Conservation (phyloP, 2,113 vertebrate genomes). For the Chlorodrepanis virens region DNA sequence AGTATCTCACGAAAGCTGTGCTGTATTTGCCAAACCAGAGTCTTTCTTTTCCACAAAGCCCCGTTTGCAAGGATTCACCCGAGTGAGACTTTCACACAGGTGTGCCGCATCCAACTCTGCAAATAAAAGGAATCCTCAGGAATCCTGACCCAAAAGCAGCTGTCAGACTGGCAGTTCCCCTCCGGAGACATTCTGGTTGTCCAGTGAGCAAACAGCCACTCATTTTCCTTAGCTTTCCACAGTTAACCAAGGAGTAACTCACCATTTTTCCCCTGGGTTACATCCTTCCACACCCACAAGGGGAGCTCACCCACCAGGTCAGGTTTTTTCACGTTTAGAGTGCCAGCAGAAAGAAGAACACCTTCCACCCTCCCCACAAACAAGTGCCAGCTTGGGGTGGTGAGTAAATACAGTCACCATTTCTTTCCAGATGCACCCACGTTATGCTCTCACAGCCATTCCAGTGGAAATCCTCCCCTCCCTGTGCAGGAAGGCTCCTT, state of each 20-base stretch:
- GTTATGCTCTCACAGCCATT: background rate
- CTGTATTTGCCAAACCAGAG: background rate
- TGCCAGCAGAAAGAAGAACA: background rate
- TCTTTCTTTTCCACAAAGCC: background rate
- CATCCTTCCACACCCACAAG: background rate
- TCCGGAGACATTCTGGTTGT: background rate
- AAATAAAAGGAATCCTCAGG: background rate
- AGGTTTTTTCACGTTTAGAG: rapidly evolving
- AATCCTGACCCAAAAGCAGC: background rate
- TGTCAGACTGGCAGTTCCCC: too few species aligned
- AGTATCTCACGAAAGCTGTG: background rate
- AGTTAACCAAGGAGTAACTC: background rate
- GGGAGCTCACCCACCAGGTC: background rate
- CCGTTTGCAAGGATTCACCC: background rate
- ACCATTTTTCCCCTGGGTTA: background rate
- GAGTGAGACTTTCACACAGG: background rate
- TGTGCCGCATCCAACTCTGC: background rate
- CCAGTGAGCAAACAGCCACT: background rate
- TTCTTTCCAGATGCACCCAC: background rate
- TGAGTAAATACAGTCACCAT: background rate
- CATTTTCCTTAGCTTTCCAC: background rate
- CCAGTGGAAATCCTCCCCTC: background rate
- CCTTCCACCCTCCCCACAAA: background rate
- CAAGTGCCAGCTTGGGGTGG: background rate
- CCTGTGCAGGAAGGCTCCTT: background rate